Conservation (phyloP, 2,888 invertebrate genomes). For the Hemithea aestivaria region DNA sequence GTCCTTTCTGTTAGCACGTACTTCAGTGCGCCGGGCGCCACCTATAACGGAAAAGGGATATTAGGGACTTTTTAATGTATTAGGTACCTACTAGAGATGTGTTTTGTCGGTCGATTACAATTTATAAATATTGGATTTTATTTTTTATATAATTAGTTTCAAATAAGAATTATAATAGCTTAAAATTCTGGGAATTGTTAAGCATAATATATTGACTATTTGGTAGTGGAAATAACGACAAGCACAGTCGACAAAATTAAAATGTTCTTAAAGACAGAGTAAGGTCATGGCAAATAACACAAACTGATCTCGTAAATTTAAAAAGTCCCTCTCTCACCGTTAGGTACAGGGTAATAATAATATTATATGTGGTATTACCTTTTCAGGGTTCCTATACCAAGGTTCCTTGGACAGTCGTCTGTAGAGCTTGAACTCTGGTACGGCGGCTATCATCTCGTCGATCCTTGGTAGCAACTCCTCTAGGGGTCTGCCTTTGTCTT, state of each 20-base stretch:
- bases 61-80: background rate
- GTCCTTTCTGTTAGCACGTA: slow-evolving; percentile 60
- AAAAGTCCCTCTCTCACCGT: no score
- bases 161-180: no score
- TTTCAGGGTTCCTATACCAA: slow-evolving; percentile 62
- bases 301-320: no score
- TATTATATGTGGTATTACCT: slow-evolving; percentile 39
- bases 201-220: no score
- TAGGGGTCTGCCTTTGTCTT: slow-evolving; percentile 48
- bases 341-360: background rate
- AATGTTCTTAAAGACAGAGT: no score
- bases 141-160: no score
- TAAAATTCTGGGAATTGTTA: no score
- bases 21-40: slow-evolving; percentile 54
- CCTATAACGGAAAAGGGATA: slow-evolving; percentile 40
- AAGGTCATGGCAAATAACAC: no score
- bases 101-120: no score
- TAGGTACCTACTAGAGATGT: background rate
- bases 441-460: slow-evolving; percentile 37
- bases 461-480: slow-evolving; percentile 53
- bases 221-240: no score
- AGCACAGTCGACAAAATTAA: no score
- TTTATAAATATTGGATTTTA: no score
- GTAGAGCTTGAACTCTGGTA: slow-evolving; percentile 55
- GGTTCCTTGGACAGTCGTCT: slow-evolving; percentile 55